A percentile compares a stretch with the other conserved stretches of the same genome.
Evolutionary conservation across 1,140 invertebrate genomes (phyloP).

Genomic region (Artemia franciscana): DNA sequence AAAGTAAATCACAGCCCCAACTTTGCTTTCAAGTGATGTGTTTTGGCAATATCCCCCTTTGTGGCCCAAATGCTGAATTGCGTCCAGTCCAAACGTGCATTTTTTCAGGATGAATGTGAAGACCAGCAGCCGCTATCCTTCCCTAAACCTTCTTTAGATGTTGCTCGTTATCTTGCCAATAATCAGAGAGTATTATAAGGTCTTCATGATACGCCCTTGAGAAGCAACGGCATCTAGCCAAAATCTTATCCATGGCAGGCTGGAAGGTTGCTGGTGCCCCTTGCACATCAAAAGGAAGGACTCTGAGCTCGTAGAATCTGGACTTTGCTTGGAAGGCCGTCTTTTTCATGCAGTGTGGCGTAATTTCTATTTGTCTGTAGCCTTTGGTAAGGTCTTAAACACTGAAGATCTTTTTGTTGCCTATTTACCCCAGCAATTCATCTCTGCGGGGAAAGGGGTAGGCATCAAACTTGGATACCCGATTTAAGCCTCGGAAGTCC

Average conservation of each 20-base stretch:
- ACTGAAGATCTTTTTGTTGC: too few species aligned
- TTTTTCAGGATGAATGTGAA: constrained; percentile 13
- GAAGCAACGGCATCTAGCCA: too few species aligned
- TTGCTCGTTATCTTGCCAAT: constrained; percentile 1
- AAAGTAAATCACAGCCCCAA: constrained; percentile 12
- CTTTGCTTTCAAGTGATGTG: constrained; percentile 14
- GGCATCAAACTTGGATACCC: constrained; percentile 19
- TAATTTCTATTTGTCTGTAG: too few species aligned
- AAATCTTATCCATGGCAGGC: too few species aligned
- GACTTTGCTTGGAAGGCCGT: too few species aligned
- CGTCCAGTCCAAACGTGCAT: constrained; percentile 8
- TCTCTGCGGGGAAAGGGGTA: constrained; percentile 28
- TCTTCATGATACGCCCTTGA: too few species aligned
- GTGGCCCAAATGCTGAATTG: constrained; percentile 13
- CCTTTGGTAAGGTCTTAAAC: too few species aligned
- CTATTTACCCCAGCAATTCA: too few species aligned
- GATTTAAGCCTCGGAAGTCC: constrained; percentile 17
- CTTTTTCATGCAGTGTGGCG: too few species aligned
- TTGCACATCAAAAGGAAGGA: too few species aligned
- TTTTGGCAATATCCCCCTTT: constrained; percentile 8
- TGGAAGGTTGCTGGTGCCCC: too few species aligned
- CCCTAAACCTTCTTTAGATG: background rate
- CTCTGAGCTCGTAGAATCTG: constrained; percentile 23
- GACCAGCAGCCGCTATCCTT: constrained; percentile 5
- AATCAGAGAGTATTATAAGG: too few species aligned